phyloP scores from a whole-genome alignment of 2,888 invertebrate genomes.

The Drosophila pseudotakahashii region DNA sequence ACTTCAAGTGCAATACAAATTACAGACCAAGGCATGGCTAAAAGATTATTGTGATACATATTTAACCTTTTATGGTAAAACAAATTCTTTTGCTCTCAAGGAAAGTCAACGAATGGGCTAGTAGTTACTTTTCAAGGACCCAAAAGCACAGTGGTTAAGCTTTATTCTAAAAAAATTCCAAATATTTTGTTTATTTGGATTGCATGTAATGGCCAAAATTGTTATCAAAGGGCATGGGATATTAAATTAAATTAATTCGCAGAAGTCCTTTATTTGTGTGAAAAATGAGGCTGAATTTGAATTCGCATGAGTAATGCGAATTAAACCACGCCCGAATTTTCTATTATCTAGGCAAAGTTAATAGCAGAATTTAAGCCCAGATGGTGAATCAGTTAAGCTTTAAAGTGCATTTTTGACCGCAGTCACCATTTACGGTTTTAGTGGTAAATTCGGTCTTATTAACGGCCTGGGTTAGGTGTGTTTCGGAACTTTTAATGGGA shows the following conservation, averaged over 20 bases:
- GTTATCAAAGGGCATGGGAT: neutral
- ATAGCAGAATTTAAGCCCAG: neutral
- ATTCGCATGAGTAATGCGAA: neutral
- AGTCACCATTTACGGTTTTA: conserved; percentile 4
- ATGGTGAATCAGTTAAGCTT: conserved; percentile 4
- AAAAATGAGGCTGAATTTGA: neutral
- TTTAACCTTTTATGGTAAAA: neutral
- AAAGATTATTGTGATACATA: conserved; percentile 11
- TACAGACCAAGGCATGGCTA: neutral
- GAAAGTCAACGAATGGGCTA: neutral
- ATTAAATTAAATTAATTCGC: neutral
- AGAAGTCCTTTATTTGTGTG: neutral
- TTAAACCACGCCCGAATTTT: conserved; percentile 12
- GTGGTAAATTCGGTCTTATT: neutral
- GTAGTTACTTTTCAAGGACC: too few species aligned
- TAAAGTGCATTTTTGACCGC: conserved; percentile 21
- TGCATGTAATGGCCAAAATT: neutral
- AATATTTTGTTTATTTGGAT: neutral
- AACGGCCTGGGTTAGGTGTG: too few species aligned
- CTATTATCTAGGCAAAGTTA: conserved; percentile 5
- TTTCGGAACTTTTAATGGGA: too few species aligned
- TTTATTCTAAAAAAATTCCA: neutral
- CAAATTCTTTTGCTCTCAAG: neutral
- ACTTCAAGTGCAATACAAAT: conserved; percentile 23
- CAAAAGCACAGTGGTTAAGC: too few species aligned